Base-by-base conservation (phyloP, 2,797 vertebrate species). In the Megalops cyprinoides region DNA sequence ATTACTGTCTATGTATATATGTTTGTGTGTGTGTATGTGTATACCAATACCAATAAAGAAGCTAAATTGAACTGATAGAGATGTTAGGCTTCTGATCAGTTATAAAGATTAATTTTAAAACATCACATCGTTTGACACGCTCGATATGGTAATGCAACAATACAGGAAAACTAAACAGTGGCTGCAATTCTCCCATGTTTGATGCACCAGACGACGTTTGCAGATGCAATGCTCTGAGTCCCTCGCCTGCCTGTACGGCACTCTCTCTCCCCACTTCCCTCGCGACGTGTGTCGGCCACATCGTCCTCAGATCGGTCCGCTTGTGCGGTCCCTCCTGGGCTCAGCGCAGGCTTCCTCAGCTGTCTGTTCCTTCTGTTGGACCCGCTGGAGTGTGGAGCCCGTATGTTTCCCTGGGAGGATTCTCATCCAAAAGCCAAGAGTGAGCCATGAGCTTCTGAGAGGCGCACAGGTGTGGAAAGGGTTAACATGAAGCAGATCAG, bases 31-130 rank as follows among this genome's bases (percentile, higher is more conserved):
- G n/a, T n/a, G n/a, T n/a, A n/a, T n/a, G n/a, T n/a, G n/a, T n/a
- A n/a, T 14, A 8, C 53, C 53, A 56, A n/a, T 56, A n/a, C 2
- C 53, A 23, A 56, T n/a, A n/a, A 56, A 56, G 0, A n/a, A n/a
- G n/a, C n/a, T n/a, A n/a, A n/a, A n/a, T n/a, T n/a, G n/a, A n/a
- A n/a, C n/a, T n/a, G n/a, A 8, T 34, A 69, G 65, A 69, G 65
- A 44, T 1, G 25, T 69, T 69, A 23, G 37, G n/a, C n/a, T n/a
- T 20, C 28, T 1, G 65, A 69, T 42, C 65, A 69, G 9, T 39
- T 42, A 42, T 23, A 69, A 20, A 69, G 65, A 69, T 69, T 42
- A 23, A 69, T 69, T 69, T 69, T 44, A n/a, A n/a, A n/a, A n/a
- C n/a, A n/a, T n/a, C n/a, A n/a, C n/a, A 15, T 53, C 51, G 51